phyloP scores from a whole-genome alignment of 2,113 vertebrate species.

The Melanocharis versteri region DNA sequence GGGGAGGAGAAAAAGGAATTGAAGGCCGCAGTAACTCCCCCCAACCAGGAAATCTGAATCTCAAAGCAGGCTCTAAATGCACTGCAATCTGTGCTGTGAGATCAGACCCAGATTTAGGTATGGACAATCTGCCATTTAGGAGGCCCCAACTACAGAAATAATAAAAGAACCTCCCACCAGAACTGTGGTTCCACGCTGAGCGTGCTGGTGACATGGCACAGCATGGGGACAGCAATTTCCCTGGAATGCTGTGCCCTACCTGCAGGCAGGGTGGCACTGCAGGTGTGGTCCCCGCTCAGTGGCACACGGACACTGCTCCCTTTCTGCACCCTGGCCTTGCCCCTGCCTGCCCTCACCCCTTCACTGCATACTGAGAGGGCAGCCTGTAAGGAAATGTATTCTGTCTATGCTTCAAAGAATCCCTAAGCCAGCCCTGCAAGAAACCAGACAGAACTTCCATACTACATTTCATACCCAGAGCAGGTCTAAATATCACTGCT shows the following conservation, averaged over 20 bases:
- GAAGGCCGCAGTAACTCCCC: not conserved
- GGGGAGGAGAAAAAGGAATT: not conserved
- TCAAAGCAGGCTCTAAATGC: not conserved
- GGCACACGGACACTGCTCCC: not conserved
- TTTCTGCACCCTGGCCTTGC: not conserved
- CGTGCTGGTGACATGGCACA: not conserved
- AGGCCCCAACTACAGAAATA: not conserved
- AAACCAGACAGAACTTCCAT: not conserved
- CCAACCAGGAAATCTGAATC: not conserved
- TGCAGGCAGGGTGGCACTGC: not conserved
- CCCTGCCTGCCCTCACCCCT: not conserved
- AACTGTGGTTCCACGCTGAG: not conserved
- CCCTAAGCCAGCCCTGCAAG: not conserved
- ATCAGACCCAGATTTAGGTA: not conserved
- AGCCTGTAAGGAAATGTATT: not conserved
- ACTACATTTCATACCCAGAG: not conserved
- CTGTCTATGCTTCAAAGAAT: not conserved
- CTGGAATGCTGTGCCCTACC: not conserved
- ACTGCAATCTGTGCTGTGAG: not conserved
- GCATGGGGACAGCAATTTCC: not conserved
- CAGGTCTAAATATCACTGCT: not conserved
- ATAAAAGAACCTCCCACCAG: not conserved
- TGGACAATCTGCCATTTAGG: not conserved
- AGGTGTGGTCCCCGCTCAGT: not conserved
- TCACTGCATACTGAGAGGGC: not conserved